Evolutionary conservation across 2,888 invertebrate genomes (phyloP), one percentile per base, ranked within the genome.

Genomic region (Rhorus exstirpatorius): DNA sequence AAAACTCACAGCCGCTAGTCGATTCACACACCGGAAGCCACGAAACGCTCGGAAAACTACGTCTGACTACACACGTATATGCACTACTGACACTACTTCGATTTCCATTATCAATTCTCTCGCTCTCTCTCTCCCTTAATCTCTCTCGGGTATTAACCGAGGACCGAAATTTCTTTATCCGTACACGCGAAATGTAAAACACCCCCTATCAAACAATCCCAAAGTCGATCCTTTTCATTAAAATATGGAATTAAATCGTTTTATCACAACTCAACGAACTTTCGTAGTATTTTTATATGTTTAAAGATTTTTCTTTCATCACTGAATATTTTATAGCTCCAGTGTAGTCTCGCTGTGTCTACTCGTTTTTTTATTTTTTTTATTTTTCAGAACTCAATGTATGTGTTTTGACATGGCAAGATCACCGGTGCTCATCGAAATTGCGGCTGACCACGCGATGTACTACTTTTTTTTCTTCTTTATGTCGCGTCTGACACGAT

Each of bases 361-460:
- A 14, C 65, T 31, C 26, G 12, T 63, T 17, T 17, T 53, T 71
- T 26, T 26, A 41, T 14, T 67, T 35, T 17, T 21, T 21, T n/a
- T n/a, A n/a, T n/a, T n/a, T n/a, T n/a, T n/a, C n/a, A n/a, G 10
- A 2, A 21, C 24, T 55, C 41, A 8, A 41, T 74, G 51, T 12
- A 51, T 68, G 21, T 53, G 38, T 24, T 53, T 74, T 41, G 6
- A 51, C 41, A 41, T n/a, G 31, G 10, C 7, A 46, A 46, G 71
- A 58, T 26, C 46, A 60, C 65, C 55, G 26, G 35, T 71, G 49
- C 14, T 8, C 61, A 60, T 58, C 21, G 55, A 74, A 21, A 72
- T 53, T 70, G 58, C 38, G 31, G 12, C 44, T 38, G 46, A 78
- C 81, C 77, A 74, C 77, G 78, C 81, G 78, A 78, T 44, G 38